Evolutionary conservation across 2,113 vertebrate species (phyloP).

Genomic region (Cariama cristata): DNA sequence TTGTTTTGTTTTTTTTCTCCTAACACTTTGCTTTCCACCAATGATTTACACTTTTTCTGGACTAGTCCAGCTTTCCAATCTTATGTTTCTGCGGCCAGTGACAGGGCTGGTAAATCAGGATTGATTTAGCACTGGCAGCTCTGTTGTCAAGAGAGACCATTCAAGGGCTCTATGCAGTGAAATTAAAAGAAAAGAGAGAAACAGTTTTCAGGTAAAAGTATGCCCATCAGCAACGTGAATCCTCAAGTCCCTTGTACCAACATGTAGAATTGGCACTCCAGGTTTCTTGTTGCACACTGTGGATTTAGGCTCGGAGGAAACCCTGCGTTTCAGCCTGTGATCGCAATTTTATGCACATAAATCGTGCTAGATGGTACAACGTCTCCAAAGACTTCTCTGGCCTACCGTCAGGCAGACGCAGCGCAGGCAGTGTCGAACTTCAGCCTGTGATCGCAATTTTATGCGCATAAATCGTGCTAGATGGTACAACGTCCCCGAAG

Average conservation of each 20-base stretch:
- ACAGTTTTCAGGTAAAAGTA: not conserved
- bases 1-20: fast-evolving
- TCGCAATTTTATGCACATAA: not conserved
- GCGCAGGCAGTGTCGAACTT: not conserved
- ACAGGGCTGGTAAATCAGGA: not conserved
- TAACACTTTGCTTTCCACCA: not conserved
- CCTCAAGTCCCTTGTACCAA: not conserved
- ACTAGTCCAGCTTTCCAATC: not conserved
- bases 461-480: not conserved
- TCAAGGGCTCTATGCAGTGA: not conserved
- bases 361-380: not conserved
- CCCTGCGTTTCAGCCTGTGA: not conserved
- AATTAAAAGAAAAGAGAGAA: not conserved
- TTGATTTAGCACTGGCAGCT: not conserved
- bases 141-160: not conserved
- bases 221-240: not conserved
- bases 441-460: not conserved
- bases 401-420: not conserved
- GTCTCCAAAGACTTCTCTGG: not conserved
- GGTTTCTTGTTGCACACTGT: not conserved
- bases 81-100: not conserved
- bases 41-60: not conserved
- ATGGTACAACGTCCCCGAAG: not conserved
- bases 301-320: not conserved
- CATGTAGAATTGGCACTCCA: fast-evolving